Evolutionary conservation across 2,797 vertebrate genomes (phyloP).

Genomic region (Tokudaia muenninki): DNA sequence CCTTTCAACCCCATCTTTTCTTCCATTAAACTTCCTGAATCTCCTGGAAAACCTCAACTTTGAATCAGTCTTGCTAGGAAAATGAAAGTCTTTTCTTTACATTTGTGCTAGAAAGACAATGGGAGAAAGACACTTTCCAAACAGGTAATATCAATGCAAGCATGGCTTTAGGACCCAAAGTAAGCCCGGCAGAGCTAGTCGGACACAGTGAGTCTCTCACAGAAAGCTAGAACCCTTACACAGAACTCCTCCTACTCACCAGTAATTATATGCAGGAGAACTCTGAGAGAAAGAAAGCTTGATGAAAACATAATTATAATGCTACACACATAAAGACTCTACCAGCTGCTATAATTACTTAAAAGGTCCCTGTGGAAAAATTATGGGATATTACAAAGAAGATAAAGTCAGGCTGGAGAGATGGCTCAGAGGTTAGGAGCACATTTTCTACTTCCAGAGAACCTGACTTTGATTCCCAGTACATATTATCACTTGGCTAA

Average conservation of each 20-base stretch:
- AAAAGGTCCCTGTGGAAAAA: slow-evolving; percentile 54
- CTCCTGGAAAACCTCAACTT: background rate
- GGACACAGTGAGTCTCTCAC: background rate
- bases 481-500: background rate
- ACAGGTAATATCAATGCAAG: background rate
- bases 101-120: background rate
- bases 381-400: slow-evolving; percentile 16
- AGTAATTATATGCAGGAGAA: background rate
- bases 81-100: background rate
- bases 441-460: background rate
- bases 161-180: background rate
- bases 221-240: background rate
- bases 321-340: background rate
- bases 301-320: background rate
- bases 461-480: background rate
- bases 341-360: background rate
- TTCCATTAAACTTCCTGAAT: background rate
- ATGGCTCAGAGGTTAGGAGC: background rate
- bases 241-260: background rate
- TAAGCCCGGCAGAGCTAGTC: background rate
- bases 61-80: background rate
- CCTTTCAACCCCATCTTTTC: background rate
- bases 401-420: background rate
- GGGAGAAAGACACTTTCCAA: background rate
- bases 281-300: background rate